These are phyloP conservation scores for Mimas tiliae DNA, from an alignment of 2,888 invertebrate species.

Conservation along the genomic window DNA sequence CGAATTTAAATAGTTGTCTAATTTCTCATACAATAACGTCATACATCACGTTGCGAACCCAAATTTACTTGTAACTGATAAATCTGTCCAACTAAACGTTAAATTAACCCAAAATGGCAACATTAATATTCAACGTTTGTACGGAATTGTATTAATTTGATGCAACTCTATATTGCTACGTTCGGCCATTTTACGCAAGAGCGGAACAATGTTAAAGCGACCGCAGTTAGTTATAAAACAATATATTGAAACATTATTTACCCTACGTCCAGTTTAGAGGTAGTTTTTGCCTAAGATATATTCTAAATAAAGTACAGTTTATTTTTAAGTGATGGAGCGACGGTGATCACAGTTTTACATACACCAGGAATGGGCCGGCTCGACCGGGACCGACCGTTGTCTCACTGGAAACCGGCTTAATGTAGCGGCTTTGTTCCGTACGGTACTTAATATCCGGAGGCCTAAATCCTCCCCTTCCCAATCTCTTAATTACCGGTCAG, in stretches of 20 bases:
- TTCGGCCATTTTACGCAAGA: slow-evolving; percentile 4
- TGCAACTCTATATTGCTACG: slow-evolving; percentile 25
- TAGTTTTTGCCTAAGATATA: not conserved
- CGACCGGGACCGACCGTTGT: too few species aligned
- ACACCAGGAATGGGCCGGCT: too few species aligned
- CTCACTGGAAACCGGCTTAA: too few species aligned
- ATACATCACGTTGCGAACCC: not conserved
- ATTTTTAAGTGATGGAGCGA: too few species aligned
- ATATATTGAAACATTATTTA: slow-evolving; percentile 21
- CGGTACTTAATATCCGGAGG: too few species aligned
- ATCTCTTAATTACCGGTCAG: too few species aligned
- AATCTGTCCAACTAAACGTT: slow-evolving; percentile 31
- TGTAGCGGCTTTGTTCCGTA: too few species aligned
- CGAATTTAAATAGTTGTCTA: not conserved
- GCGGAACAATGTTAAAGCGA: slow-evolving; percentile 11
- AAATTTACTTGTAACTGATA: slow-evolving; percentile 21
- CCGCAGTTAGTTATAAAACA: not conserved
- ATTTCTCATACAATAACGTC: not conserved
- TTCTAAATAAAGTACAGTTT: not conserved
- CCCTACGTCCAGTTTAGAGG: not conserved
- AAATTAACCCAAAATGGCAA: slow-evolving; percentile 24
- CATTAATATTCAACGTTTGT: slow-evolving; percentile 30
- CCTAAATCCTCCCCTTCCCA: too few species aligned
- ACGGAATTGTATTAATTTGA: slow-evolving; percentile 28
- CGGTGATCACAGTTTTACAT: too few species aligned